These are phyloP conservation scores for Trichonephila inaurata DNA, from an alignment of 1,140 invertebrate genomes.

Conservation along the genomic window DNA sequence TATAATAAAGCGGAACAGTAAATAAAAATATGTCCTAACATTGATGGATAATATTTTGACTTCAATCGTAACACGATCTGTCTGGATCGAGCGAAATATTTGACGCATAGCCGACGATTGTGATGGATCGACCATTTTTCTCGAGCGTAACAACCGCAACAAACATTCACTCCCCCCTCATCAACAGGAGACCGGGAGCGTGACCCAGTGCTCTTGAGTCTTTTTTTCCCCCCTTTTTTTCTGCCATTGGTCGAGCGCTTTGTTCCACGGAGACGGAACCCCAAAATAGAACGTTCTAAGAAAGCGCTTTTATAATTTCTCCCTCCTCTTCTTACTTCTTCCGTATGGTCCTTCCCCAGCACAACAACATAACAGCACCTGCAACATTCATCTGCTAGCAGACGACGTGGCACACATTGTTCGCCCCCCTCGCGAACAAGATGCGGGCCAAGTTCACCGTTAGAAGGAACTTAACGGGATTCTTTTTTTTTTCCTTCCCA, in stretches of 20 bases:
- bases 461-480: constrained; percentile 36
- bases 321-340: constrained; percentile 28
- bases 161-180: constrained; percentile 52
- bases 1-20: not conserved
- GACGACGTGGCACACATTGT: constrained; percentile 60
- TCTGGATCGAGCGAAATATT: constrained; percentile 1
- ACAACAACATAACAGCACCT: constrained; percentile 65
- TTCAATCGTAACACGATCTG: not conserved
- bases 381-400: constrained; percentile 1
- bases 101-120: not conserved
- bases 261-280: constrained; percentile 19
- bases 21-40: not conserved
- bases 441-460: constrained; percentile 73
- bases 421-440: not conserved
- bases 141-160: constrained; percentile 29
- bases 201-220: constrained; percentile 69
- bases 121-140: constrained; percentile 17
- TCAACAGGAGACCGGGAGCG: constrained; percentile 21
- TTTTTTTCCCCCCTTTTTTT: constrained; percentile 29
- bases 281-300: constrained; percentile 64
- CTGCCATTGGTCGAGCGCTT: constrained; percentile 3
- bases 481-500: not conserved
- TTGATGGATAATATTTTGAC: constrained; percentile 19
- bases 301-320: constrained; percentile 42
- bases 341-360: constrained; percentile 16